Conservation (phyloP, 2,113 vertebrate species). For the Pygoscelis antarcticus region DNA sequence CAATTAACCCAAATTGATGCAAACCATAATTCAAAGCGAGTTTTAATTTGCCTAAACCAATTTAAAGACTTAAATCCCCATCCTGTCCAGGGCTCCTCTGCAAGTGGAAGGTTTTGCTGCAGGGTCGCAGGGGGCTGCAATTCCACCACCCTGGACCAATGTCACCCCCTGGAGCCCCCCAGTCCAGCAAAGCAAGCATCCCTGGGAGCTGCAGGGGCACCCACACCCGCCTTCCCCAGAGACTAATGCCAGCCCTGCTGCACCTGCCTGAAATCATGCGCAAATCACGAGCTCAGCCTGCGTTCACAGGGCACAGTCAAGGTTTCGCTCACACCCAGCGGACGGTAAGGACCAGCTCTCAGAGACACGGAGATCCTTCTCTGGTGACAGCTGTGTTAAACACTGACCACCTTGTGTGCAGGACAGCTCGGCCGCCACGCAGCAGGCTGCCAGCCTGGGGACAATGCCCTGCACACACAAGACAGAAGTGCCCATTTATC, state of each 20-base stretch:
- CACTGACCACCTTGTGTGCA: accelerated
- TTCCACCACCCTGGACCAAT: neutral
- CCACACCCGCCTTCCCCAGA: accelerated
- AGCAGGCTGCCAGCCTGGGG: neutral
- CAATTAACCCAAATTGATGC: neutral
- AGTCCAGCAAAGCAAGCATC: no score
- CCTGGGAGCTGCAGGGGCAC: neutral
- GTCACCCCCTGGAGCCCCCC: neutral
- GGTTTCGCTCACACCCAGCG: accelerated
- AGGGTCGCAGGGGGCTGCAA: neutral
- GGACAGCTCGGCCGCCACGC: neutral
- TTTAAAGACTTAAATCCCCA: neutral
- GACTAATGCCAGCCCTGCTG: neutral
- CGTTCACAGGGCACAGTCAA: accelerated
- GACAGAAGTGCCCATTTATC: accelerated
- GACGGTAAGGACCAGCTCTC: neutral
- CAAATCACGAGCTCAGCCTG: neutral
- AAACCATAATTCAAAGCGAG: neutral
- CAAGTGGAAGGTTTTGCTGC: neutral
- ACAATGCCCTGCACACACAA: accelerated
- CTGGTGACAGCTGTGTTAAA: neutral
- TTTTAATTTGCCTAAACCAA: neutral
- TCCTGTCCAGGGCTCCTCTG: neutral
- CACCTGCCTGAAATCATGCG: neutral
- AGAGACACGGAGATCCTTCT: neutral